Evolutionary conservation across 2,113 vertebrate species (phyloP), one percentile per base, ranked within the genome.

Genomic region (Ciconia stormi): DNA sequence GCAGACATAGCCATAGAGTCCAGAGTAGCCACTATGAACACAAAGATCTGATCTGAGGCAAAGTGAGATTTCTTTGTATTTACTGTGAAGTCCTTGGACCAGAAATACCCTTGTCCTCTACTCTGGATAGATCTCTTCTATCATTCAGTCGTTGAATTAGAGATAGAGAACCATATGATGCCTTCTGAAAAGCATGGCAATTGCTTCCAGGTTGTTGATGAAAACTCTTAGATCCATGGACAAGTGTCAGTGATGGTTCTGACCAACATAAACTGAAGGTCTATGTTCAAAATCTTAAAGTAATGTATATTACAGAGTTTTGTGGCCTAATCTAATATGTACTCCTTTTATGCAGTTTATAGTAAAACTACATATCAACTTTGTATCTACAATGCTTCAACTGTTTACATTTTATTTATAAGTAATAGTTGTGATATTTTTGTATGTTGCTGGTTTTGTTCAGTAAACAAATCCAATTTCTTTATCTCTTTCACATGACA

Each of bases 401-500:
- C 38, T 65, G 16, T 59, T 76, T 89, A 50, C 3, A 3, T 69
- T 89, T 72, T 73, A 49, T 56, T 92, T 90, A 32, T 70, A 86
- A 86, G 58, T 87, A 76, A 50, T 66, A 82, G 13, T 61, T 74
- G 32, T 71, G 63, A 59, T 21, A 50, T 79, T 89, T 90, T 78
- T 36, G 4, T 42, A 21, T 50, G 42, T 56, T 74, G 9, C 13
- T 76, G 61, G 2, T 87, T 93, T 82, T 83, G 10, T 85, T 91
- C 53, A 79, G 69, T 56, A 90, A 97, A 83, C 36, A 93, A 95
- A 90, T 93, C 38, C 23, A 80, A 84, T 66, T 62, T 11, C 8
- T 97, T 97, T 96, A 11, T 78, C 52, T 96, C 82, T 94, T 97
- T 88, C 82, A 89, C 74, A 26, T n/a, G 29, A 90, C 93, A 98